phyloP scores from a whole-genome alignment of 2,113 vertebrate species.

The Psittacula cyanocephala region DNA sequence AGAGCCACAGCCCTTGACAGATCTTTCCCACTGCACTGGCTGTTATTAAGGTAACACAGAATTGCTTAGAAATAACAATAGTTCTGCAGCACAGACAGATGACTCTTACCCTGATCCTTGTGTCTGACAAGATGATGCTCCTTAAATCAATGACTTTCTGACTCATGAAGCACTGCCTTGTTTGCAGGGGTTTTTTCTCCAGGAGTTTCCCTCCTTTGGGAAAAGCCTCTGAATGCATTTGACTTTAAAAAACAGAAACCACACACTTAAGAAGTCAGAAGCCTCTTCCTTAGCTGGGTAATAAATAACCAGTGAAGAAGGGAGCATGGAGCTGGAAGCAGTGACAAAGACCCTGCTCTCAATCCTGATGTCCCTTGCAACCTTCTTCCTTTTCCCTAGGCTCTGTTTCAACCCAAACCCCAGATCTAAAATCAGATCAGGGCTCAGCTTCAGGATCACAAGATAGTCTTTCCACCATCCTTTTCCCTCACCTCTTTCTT shows the following conservation, averaged over 20 bases:
- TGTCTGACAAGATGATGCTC: background rate
- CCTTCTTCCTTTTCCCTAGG: background rate
- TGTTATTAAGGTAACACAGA: background rate
- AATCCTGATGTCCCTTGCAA: background rate
- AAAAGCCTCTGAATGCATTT: background rate
- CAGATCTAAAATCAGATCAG: fast-evolving
- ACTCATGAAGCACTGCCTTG: background rate
- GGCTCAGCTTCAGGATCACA: background rate
- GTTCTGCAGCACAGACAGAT: fast-evolving
- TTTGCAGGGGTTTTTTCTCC: background rate
- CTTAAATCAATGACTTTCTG: background rate
- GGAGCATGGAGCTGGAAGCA: background rate
- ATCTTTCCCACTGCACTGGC: background rate
- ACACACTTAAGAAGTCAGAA: background rate
- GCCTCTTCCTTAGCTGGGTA: background rate
- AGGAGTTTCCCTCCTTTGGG: background rate
- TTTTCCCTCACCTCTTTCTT: background rate
- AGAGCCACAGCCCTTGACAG: background rate
- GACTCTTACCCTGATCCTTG: background rate
- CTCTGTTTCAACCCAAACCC: background rate
- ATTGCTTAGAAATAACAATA: background rate
- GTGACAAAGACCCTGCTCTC: fast-evolving
- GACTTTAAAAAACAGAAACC: background rate
- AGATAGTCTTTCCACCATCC: background rate
- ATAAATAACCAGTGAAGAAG: background rate